Percentiles rank a stretch among this genome's conserved stretches.
Conservation (phyloP, 2,888 invertebrate genomes). For the Melinopterus prodromus region DNA sequence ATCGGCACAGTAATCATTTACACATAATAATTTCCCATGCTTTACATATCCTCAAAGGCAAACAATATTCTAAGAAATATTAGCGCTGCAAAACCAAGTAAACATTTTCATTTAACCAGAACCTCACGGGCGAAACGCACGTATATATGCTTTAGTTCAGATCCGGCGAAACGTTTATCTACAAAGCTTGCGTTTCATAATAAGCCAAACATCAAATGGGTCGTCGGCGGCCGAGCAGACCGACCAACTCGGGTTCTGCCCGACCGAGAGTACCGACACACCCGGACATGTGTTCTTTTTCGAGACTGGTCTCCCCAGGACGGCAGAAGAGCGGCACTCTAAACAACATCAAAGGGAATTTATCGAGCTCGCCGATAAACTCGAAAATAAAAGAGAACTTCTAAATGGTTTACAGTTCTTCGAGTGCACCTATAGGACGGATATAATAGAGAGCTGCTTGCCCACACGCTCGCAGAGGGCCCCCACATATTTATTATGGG, state of each 20-base stretch:
- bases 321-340: not conserved
- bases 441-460: conserved; percentile 11
- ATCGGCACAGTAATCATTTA: too few species aligned
- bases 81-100: too few species aligned
- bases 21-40: too few species aligned
- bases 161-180: not conserved
- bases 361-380: conserved; percentile 37
- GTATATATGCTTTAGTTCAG: not conserved
- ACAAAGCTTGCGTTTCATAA: conserved; percentile 24
- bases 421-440: conserved; percentile 25
- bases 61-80: too few species aligned
- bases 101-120: too few species aligned
- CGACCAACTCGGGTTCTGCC: not conserved
- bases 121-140: too few species aligned
- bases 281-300: conserved; percentile 32
- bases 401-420: conserved; percentile 31
- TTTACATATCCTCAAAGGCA: too few species aligned
- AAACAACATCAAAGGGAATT: conserved; percentile 35
- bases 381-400: conserved; percentile 30
- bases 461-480: not conserved
- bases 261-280: conserved; percentile 16
- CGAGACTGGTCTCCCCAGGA: conserved; percentile 8
- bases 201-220: conserved; percentile 23
- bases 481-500: not conserved
- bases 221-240: not conserved